phyloP scores from a whole-genome alignment of 2,797 vertebrate species.

The Acomys russatus region DNA sequence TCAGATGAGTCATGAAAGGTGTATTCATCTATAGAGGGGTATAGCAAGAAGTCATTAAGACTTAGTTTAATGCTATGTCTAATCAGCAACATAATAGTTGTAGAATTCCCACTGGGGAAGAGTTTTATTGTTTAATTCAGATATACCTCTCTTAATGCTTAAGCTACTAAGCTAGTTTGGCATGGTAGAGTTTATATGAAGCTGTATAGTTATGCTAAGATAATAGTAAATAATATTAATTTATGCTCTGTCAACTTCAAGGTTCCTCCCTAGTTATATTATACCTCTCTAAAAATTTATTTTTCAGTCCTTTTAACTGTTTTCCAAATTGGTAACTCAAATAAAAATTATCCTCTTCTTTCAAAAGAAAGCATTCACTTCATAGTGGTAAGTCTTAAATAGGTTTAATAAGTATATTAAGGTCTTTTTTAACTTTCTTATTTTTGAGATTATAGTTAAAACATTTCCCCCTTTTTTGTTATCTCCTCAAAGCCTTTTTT shows the following conservation, averaged over 20 bases:
- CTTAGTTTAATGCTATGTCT: not conserved
- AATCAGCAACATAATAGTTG: not conserved
- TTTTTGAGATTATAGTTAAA: not conserved
- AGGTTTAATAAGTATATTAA: not conserved
- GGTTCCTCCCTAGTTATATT: not conserved
- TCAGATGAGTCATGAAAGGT: not conserved
- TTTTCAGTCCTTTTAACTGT: not conserved
- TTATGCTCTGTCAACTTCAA: not conserved
- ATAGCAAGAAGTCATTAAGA: not conserved
- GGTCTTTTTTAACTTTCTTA: not conserved
- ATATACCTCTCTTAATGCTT: not conserved
- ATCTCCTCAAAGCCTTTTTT: not conserved
- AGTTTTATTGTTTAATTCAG: conserved; percentile 10
- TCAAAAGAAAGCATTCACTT: conserved; percentile 36
- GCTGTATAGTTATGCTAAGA: not conserved
- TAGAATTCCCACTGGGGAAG: not conserved
- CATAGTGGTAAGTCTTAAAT: conserved; percentile 18
- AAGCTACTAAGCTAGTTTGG: not conserved
- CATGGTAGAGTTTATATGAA: not conserved
- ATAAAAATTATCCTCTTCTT: conserved; percentile 11
- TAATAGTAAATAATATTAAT: not conserved
- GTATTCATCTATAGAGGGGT: not conserved
- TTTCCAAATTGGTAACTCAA: conserved; percentile 22
- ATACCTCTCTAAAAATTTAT: not conserved
- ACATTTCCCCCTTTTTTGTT: not conserved